Evolutionary conservation across 2,113 vertebrate species (phyloP).

Genomic region (Crotalus horridus): DNA sequence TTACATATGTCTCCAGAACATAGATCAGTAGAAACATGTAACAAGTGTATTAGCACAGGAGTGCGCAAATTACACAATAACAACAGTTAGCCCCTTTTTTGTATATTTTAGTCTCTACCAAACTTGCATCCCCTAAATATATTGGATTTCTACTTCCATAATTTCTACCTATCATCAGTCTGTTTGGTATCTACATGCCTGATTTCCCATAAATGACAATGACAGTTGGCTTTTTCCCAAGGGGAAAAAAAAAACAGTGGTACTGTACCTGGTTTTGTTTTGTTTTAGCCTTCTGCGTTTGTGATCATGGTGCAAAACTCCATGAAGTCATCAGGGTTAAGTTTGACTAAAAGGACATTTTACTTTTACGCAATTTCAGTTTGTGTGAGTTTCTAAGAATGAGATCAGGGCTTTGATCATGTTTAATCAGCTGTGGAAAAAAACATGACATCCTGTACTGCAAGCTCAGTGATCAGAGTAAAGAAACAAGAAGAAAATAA

Average conservation of each 20-base stretch:
- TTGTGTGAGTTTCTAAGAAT: background rate
- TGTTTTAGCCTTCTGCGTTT: background rate
- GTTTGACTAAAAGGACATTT: background rate
- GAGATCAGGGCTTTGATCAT: background rate
- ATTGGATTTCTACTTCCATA: background rate
- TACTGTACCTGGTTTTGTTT: background rate
- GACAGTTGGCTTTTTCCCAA: background rate
- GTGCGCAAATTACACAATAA: background rate
- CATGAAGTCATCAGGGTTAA: background rate
- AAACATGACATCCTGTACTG: constrained; percentile 1
- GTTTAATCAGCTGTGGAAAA: constrained; percentile 18
- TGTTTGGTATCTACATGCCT: background rate
- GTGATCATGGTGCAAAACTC: background rate
- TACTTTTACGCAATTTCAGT: background rate
- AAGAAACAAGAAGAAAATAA: constrained; percentile 21
- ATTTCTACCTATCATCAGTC: background rate
- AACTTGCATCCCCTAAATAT: background rate
- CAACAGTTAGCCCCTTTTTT: background rate
- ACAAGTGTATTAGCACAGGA: background rate
- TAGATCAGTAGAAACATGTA: background rate
- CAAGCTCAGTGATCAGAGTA: background rate
- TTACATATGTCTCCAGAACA: background rate
- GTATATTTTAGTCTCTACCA: background rate
- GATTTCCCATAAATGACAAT: constrained; percentile 1
- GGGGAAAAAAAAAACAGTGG: background rate